These are phyloP conservation scores for Acanthurus leucopareius DNA, from an alignment of 2,797 vertebrate species.

Conservation along the genomic window DNA sequence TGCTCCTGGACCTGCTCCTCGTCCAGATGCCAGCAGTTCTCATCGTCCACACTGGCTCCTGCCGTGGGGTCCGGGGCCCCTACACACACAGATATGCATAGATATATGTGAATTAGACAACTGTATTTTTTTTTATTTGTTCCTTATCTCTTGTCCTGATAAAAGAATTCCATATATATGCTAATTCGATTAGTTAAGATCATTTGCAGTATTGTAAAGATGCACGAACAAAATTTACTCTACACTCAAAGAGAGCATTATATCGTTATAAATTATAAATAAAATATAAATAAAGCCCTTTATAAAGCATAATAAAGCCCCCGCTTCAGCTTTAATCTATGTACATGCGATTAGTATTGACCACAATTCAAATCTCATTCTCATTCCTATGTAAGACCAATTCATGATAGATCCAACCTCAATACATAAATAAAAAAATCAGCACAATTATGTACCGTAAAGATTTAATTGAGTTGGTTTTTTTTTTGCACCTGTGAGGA, in stretches of 20 bases:
- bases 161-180: no score
- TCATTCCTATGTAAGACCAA: background rate
- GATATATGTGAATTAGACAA: background rate
- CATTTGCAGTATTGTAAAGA: background rate
- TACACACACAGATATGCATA: conserved; percentile 64
- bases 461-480: no score
- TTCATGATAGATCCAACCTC: background rate
- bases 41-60: conserved; percentile 98
- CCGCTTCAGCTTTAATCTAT: background rate
- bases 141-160: background rate
- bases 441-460: no score
- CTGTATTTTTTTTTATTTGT: background rate
- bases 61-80: conserved; percentile 98
- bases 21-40: conserved; percentile 99
- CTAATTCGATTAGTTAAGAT: background rate
- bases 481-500: no score
- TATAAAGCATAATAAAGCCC: background rate
- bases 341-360: background rate
- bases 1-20: conserved; percentile 99
- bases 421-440: no score
- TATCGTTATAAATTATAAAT: no score
- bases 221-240: background rate
- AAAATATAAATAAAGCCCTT: no score
- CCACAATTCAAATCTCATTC: background rate
- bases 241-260: background rate